phyloP scores from a whole-genome alignment of 2,797 vertebrate species.

The Myripristis jacobus region DNA sequence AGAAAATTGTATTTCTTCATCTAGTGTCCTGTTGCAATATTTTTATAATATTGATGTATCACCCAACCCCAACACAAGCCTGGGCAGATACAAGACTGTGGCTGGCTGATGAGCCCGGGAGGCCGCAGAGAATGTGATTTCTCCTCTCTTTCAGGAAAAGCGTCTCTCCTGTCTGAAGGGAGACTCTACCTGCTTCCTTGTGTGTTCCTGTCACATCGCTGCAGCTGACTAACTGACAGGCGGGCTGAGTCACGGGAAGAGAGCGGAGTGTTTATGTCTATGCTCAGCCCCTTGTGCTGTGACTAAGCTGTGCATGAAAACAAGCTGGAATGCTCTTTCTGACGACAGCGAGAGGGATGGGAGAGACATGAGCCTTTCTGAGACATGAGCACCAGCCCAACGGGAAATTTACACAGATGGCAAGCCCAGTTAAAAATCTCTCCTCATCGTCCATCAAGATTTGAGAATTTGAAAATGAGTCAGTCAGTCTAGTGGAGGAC shows the following conservation, averaged over 20 bases:
- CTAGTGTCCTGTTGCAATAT: no score
- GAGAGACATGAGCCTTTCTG: slow-evolving; percentile 7
- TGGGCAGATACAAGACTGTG: not conserved
- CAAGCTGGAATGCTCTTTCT: slow-evolving; percentile 5
- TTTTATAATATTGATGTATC: no score
- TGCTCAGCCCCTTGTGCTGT: not conserved
- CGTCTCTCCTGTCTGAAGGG: not conserved
- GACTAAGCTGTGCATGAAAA: slow-evolving; percentile 19
- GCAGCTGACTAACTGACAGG: not conserved
- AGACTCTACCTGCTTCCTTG: not conserved
- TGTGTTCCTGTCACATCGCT: not conserved
- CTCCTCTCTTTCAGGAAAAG: not conserved
- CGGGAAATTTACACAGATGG: not conserved
- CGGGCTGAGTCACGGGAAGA: not conserved
- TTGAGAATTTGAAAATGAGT: no score
- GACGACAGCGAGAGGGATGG: slow-evolving; percentile 8
- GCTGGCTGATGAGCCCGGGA: not conserved
- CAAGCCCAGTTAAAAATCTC: no score
- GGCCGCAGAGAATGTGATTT: not conserved
- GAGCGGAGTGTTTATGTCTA: not conserved
- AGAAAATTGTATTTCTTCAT: no score
- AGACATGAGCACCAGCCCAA: slow-evolving; percentile 1
- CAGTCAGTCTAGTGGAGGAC: no score
- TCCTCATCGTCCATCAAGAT: no score
- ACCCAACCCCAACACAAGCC: no score